Conservation (phyloP, 2,797 vertebrate genomes). For the Falco rusticolus region DNA sequence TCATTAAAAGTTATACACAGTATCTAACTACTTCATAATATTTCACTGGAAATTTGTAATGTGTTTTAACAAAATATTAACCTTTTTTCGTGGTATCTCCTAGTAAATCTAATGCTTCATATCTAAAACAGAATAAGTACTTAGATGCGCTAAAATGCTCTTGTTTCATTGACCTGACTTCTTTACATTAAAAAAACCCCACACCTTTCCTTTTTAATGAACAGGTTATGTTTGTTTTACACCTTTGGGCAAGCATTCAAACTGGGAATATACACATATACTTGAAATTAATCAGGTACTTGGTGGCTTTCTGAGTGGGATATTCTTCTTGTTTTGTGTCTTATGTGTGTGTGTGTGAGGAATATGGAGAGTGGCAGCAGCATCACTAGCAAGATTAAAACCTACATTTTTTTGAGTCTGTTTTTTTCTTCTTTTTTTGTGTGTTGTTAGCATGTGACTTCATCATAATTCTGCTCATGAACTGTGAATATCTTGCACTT, state of each 20-base stretch:
- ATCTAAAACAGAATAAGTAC: not conserved
- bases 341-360: not conserved
- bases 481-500: not conserved
- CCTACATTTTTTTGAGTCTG: not conserved
- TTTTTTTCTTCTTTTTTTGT: not conserved
- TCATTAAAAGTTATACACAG: conserved; percentile 20
- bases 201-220: not conserved
- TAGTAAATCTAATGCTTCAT: not conserved
- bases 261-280: not conserved
- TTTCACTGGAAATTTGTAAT: not conserved
- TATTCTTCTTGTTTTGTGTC: not conserved
- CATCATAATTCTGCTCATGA: not conserved
- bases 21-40: not conserved
- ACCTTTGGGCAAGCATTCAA: not conserved
- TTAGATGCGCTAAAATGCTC: not conserved
- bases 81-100: not conserved
- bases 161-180: not conserved
- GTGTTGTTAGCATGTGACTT: not conserved
- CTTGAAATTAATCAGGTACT: not conserved
- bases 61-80: not conserved
- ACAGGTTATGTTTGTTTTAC: not conserved
- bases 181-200: not conserved
- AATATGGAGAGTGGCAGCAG: not conserved
- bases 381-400: not conserved
- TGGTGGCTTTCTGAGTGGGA: not conserved